Evolutionary conservation across 1,140 invertebrate species (phyloP), one percentile per base, ranked within the genome.

Genomic region (Pogonognathellus flavescens): DNA sequence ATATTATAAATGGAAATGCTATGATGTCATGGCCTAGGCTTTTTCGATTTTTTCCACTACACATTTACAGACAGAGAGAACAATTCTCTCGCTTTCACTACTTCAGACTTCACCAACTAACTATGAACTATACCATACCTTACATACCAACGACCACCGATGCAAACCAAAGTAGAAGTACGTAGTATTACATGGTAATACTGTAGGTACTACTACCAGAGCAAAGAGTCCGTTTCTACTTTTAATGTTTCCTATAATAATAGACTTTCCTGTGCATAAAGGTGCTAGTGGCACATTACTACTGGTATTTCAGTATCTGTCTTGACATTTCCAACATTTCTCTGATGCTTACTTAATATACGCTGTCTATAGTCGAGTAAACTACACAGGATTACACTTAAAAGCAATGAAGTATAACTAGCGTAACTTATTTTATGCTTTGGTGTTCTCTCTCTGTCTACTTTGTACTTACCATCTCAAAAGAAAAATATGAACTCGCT

Each of bases 1-100:
- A 76, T 50, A 76, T 76, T 76, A 76, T 76, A 76, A 76, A 76
- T 76, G 70, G 70, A 76, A 76, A 76, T 76, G 70, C 70, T 76
- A 50, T 76, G 70, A 76, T 76, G 70, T 76, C 70, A 76, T 76
- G 70, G 13, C 70, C 70, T 76, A 76, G 70, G 31, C 70, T 50
- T 76, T 76, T 76, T 76, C 70, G 70, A 76, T 76, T 76, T 76
- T 76, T 76, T 76, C 41, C 41, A 3, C 9, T 18, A 60, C 59
- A 22, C 62, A 41, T 41, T 66, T 4, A 66, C 20, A 25, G 22
- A 25, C 62, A 66, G 70, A 18, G 18, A 76, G 41, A 18, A 76
- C 13, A 49, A 76, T 31, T 76, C 31, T 76, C 70, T 76, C 41
- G 41, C 70, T 49, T 76, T 76, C n/a, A 76, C 70, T 76, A 25